Evolutionary conservation across 2,888 invertebrate species (phyloP), one percentile per base, ranked within the genome.

Genomic region (Epistrophe eligans): DNA sequence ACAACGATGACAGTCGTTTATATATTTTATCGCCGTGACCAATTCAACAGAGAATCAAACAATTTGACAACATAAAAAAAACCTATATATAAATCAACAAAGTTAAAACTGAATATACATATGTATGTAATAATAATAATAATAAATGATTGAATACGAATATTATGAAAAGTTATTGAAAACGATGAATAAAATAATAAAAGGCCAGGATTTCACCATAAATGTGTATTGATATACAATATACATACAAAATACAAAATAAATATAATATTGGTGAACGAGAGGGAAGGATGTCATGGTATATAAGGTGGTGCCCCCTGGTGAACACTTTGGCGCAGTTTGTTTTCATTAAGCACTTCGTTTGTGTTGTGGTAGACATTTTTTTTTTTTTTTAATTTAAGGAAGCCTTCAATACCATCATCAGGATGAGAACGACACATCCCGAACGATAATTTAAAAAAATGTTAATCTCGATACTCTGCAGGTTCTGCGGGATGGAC

Each of bases 291-390:
- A 66, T 48, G 19, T 40, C 48, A 38, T 43, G 10, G n/a, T 70
- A n/a, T n/a, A n/a, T n/a, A 40, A 70, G 55, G n/a, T 70, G 55
- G 52, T 1, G 15, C n/a, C 70, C 52, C n/a, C 7, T 70, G 24
- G 70, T 40, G 70, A 55, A 6, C 55, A 40, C 10, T 55, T 55
- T 55, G 28, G 40, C 40, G 43, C 76, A 66, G 76, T 84, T 84
- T 84, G 66, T 80, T 76, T 79, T 71, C 80, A 76, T 84, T 84
- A 84, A 84, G 71, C 71, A 76, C 76, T 80, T 76, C 52, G 71
- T 76, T 50, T 80, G 24, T 45, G 64, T 55, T 66, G 77, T 38
- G 60, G 60, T 55, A 24, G 8, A 8, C 17, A 13, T 13, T 43
- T 43, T 43, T 58, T 32, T 40, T 32, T 45, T 64, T 45, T 32